Percentiles rank a stretch among this genome's conserved stretches.
Conservation (phyloP, 2,888 invertebrate species). For the Phania funesta region DNA sequence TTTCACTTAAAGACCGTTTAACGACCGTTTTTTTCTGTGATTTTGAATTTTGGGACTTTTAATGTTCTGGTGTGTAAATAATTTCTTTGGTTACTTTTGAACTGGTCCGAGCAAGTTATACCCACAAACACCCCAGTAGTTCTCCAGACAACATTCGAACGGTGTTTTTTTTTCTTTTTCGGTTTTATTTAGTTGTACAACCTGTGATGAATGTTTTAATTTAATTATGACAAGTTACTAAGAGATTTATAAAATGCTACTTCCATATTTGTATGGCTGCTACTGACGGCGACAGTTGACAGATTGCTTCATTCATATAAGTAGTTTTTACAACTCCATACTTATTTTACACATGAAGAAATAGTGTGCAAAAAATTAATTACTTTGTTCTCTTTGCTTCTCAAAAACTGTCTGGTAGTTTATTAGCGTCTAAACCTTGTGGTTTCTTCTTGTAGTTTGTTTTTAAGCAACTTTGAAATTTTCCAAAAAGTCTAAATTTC, state of each 20-base stretch:
- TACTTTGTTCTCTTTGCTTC: too few relatives aligned
- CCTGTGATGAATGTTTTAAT: conserved; percentile 67
- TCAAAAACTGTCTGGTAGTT: too few relatives aligned
- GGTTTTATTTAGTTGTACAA: conserved; percentile 42
- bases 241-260: conserved; percentile 56
- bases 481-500: too few relatives aligned
- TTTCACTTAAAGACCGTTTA: conserved; percentile 61
- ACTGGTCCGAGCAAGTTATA: conserved; percentile 55
- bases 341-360: conserved; percentile 17
- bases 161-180: background rate
- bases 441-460: too few relatives aligned
- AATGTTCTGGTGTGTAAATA: conserved; percentile 36
- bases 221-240: conserved; percentile 66
- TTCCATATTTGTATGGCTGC: conserved; percentile 52
- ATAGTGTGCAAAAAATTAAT: background rate
- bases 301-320: conserved; percentile 9
- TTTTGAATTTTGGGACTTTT: conserved; percentile 49
- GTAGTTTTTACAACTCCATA: background rate
- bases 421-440: too few relatives aligned
- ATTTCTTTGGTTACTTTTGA: conserved; percentile 33
- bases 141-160: conserved; percentile 21
- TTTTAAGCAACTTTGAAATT: too few relatives aligned
- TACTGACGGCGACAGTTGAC: conserved; percentile 17
- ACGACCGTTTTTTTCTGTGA: conserved; percentile 49
- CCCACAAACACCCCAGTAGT: conserved; percentile 44